Percentiles rank a stretch among this genome's conserved stretches.
These are phyloP conservation scores for Epinephelus moara DNA, from an alignment of 2,113 vertebrate genomes.

Conservation along the genomic window DNA sequence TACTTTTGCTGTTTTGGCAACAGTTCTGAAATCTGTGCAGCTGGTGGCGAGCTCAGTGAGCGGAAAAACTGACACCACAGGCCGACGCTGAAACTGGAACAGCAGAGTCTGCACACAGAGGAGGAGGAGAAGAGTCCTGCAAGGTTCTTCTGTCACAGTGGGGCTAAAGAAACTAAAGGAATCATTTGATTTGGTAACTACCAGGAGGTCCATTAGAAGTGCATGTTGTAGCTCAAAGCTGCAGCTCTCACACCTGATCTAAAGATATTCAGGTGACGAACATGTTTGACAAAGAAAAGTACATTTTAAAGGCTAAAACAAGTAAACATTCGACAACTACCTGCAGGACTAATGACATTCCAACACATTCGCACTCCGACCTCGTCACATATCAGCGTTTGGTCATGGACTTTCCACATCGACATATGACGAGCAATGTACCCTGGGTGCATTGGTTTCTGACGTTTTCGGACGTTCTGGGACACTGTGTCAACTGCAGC, in stretches of 20 bases:
- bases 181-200: background rate
- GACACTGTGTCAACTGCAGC: too few species aligned
- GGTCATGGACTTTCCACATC: too few species aligned
- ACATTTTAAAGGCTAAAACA: too few species aligned
- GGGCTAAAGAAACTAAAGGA: background rate
- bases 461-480: too few species aligned
- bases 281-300: too few species aligned
- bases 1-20: constrained; percentile 75
- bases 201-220: background rate
- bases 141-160: background rate
- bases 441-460: too few species aligned
- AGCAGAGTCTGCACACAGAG: background rate
- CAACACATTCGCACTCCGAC: too few species aligned
- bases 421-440: too few species aligned
- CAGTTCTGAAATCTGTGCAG: constrained; percentile 71
- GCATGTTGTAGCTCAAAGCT: background rate
- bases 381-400: too few species aligned
- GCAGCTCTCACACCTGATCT: background rate
- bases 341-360: too few species aligned
- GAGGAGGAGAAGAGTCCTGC: background rate
- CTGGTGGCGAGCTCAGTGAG: constrained; percentile 30
- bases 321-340: too few species aligned
- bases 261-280: background rate
- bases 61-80: constrained; percentile 47
- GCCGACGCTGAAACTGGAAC: background rate